These are phyloP conservation scores for Pseudomyrmex pallidus DNA, from an alignment of 1,140 invertebrate species.

Conservation along the genomic window DNA sequence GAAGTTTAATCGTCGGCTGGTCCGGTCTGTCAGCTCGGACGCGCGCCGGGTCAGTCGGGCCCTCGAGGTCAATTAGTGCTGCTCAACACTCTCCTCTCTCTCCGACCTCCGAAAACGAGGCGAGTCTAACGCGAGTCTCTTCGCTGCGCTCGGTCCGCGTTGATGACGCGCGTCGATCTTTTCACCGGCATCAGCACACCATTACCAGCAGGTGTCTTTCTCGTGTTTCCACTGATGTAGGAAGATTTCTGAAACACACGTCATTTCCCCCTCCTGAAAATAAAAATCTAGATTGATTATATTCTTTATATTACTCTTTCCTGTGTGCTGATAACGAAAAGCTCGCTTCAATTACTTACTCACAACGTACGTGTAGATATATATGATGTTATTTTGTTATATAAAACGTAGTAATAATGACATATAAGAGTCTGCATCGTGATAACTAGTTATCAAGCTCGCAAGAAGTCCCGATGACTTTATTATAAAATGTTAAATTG, in stretches of 20 bases:
- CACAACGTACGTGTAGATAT: background rate
- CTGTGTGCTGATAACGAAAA: slow-evolving; percentile 8
- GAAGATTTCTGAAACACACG: background rate
- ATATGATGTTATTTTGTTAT: slow-evolving; percentile 3
- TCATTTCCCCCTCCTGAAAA: background rate
- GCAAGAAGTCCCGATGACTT: slow-evolving; percentile 18
- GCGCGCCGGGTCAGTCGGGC: slow-evolving; percentile 83
- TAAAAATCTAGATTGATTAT: background rate
- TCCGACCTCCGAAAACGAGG: slow-evolving; percentile 72
- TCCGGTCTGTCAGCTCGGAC: slow-evolving; percentile 82
- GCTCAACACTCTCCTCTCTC: slow-evolving; percentile 82
- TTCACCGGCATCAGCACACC: slow-evolving; percentile 4
- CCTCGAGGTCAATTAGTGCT: slow-evolving; percentile 84
- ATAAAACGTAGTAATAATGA: slow-evolving; percentile 28
- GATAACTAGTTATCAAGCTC: slow-evolving; percentile 20
- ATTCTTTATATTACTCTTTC: background rate
- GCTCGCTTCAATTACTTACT: background rate
- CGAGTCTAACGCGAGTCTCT: slow-evolving; percentile 68
- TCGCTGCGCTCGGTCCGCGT: slow-evolving; percentile 37
- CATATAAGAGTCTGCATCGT: background rate
- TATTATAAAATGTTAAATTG: slow-evolving; percentile 55
- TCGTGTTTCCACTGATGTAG: background rate
- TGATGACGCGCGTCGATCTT: slow-evolving; percentile 67
- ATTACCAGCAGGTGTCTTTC: slow-evolving; percentile 34
- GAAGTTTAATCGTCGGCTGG: slow-evolving; percentile 83